Evolutionary conservation across 2,113 vertebrate species (phyloP), one percentile per base, ranked within the genome.

Genomic region (Bolborhynchus lineola): DNA sequence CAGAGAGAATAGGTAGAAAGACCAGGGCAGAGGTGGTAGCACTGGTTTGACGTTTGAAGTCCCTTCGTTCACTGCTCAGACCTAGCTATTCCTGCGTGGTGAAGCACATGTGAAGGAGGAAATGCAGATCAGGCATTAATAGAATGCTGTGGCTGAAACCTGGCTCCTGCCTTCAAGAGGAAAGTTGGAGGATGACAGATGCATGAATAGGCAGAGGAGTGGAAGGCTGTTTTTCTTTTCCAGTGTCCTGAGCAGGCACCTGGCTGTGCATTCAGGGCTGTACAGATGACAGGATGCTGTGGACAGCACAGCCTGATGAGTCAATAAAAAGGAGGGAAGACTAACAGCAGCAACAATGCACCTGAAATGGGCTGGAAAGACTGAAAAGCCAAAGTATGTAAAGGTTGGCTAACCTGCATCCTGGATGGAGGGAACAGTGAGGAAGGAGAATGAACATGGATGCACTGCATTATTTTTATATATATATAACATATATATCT

Each of bases 241-340:
- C 67, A 11, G 88, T 7, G 41, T 24, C 46, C 59, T 72, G 52
- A 82, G 75, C 52, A 52, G n/a, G 37, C 0, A 5, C 25, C 55
- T 0, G 10, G 39, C 49, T 87, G 57, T 59, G 91, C 7, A 0
- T 44, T 82, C 84, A 76, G 84, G 78, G 62, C 60, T 72, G 68
- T 33, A 55, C 23, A 59, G 63, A 41, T 41, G 67, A 11, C 4
- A 1, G 13, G 59, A 46, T 2, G 1, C 52, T 3, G 47, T 41
- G 2, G 6, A 71, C 83, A 76, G 49, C 60, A 26, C 29, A 60
- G 65, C 63, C 42, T 10, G 7, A 37, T 18, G 9, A 33, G 89
- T 93, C 93, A 63, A 95, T 96, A 96, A 93, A 96, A 31, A 69
- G 95, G 92, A 95, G 87, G 91, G 80, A 29, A 88, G 41, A 41